Evolutionary conservation across 1,140 invertebrate species (phyloP).

Genomic region (Bombus impatiens): DNA sequence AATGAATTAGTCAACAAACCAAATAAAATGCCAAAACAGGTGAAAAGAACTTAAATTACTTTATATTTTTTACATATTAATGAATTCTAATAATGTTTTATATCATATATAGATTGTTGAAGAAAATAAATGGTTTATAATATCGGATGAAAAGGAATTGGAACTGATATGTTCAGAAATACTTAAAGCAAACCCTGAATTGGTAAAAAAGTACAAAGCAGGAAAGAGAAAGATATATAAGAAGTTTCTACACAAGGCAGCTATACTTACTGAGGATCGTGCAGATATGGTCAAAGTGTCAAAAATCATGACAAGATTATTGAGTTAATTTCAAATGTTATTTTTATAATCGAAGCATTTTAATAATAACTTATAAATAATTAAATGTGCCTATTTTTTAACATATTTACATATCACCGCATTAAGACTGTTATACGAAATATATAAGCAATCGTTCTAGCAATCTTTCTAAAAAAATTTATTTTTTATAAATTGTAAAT

Average conservation of each 20-base stretch:
- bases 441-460: conserved; percentile 65
- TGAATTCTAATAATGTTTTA: conserved; percentile 49
- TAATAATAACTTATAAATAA: conserved; percentile 52
- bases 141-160: conserved; percentile 85
- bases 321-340: conserved; percentile 73
- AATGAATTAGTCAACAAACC: conserved; percentile 82
- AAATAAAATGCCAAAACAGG: conserved; percentile 77
- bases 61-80: conserved; percentile 9
- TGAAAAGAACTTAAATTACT: conserved; percentile 61
- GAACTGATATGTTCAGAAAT: conserved; percentile 84
- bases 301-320: conserved; percentile 84
- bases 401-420: conserved; percentile 72
- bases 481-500: conserved; percentile 74
- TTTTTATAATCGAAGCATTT: conserved; percentile 54
- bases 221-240: conserved; percentile 88
- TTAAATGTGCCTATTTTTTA: conserved; percentile 28
- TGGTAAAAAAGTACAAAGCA: conserved; percentile 85
- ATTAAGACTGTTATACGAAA: conserved; percentile 77
- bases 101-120: conserved; percentile 83
- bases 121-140: conserved; percentile 85
- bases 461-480: conserved; percentile 68
- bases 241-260: conserved; percentile 85
- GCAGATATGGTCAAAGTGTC: conserved; percentile 86
- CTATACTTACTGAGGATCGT: conserved; percentile 84
- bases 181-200: conserved; percentile 86